Percentiles rank a stretch among this genome's conserved stretches.
phyloP scores from a whole-genome alignment of 2,888 invertebrate genomes.

The Dynastes maya region DNA sequence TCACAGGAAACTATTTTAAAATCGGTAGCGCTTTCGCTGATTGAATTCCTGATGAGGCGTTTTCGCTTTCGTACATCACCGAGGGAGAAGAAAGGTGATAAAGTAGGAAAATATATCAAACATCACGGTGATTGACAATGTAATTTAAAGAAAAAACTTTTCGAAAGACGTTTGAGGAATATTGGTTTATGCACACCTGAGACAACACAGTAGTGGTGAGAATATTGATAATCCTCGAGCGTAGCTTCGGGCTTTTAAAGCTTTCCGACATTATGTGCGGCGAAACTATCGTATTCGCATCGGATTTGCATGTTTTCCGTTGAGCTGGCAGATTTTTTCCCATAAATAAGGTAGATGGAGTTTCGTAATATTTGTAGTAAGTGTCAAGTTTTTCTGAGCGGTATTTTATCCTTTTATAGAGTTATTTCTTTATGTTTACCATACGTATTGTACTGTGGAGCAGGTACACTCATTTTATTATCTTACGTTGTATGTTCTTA shows the following conservation, averaged over 20 bases:
- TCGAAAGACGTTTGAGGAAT: slow-evolving; percentile 43
- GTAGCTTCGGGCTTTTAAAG: slow-evolving; percentile 42
- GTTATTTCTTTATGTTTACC: too few relatives aligned
- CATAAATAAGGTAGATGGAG: not conserved
- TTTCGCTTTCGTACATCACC: not conserved
- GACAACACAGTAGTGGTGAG: slow-evolving; percentile 42
- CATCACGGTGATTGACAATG: slow-evolving; percentile 47
- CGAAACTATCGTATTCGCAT: slow-evolving; percentile 32
- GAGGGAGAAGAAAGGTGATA: slow-evolving; percentile 26
- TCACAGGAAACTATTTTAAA: slow-evolving; percentile 29
- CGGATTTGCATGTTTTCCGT: slow-evolving; percentile 43
- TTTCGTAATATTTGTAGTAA: not conserved
- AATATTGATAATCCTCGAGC: slow-evolving; percentile 49
- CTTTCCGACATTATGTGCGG: slow-evolving; percentile 17
- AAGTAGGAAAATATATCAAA: slow-evolving; percentile 45
- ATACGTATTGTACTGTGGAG: too few relatives aligned
- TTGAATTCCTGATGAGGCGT: slow-evolving; percentile 42
- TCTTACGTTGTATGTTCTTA: too few relatives aligned
- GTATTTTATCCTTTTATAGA: too few relatives aligned
- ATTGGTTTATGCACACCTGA: slow-evolving; percentile 47
- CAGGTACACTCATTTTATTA: too few relatives aligned
- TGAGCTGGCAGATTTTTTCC: slow-evolving; percentile 17
- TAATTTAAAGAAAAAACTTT: slow-evolving; percentile 46
- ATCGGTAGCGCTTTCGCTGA: slow-evolving; percentile 36
- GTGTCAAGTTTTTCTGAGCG: too few relatives aligned